A percentile compares a stretch with the other conserved stretches of the same genome.
phyloP scores from a whole-genome alignment of 1,140 invertebrate species.

The Tribolium madens region DNA sequence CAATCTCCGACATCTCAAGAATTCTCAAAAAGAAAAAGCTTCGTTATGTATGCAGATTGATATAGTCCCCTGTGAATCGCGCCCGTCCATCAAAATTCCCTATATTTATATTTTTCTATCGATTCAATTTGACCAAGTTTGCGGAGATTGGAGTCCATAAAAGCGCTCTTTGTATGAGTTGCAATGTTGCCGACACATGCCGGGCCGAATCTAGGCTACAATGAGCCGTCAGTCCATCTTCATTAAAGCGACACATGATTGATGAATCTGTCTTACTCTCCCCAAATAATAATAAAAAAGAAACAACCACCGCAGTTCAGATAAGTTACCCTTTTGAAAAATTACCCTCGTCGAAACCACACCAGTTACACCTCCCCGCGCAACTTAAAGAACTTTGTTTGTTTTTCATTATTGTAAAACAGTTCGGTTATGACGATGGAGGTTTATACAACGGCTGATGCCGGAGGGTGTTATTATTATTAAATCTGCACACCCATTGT shows the following conservation, averaged over 20 bases:
- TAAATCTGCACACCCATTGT: neutral
- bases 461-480: neutral
- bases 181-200: constrained; percentile 18
- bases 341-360: neutral
- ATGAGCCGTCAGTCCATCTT: constrained; percentile 36
- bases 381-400: constrained; percentile 2
- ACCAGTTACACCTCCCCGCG: neutral
- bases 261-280: constrained; percentile 31
- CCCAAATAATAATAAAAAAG: constrained; percentile 23
- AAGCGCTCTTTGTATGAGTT: neutral
- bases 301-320: constrained; percentile 12
- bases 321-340: constrained; percentile 8
- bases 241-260: constrained; percentile 32
- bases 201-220: constrained; percentile 17
- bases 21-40: neutral
- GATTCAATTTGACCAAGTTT: constrained; percentile 33
- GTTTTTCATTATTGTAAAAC: constrained; percentile 28
- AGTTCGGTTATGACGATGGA: neutral
- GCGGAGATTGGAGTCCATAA: neutral
- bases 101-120: constrained; percentile 20
- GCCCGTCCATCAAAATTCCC: neutral
- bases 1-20: neutral
- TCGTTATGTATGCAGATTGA: neutral
- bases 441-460: neutral
- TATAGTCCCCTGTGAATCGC: neutral